Conservation (phyloP, 2,113 vertebrate species). For the Actinemys pallida region DNA sequence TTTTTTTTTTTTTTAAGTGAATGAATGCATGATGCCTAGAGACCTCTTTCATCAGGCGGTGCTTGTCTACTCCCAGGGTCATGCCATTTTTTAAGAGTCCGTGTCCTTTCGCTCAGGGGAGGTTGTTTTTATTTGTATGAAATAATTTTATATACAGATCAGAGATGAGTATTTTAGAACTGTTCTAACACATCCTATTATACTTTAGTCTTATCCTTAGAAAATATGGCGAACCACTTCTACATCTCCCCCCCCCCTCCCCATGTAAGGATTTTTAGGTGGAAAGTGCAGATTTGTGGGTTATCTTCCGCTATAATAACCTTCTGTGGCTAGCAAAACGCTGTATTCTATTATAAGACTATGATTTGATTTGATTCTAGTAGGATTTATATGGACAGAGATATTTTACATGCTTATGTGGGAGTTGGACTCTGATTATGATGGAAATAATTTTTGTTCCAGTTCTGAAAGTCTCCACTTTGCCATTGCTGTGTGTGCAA, state of each 20-base stretch:
- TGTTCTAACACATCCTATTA: background rate
- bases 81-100: background rate
- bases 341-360: accelerated
- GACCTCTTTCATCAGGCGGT: background rate
- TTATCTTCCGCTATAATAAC: background rate
- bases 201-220: background rate
- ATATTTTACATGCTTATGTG: constrained; percentile 11
- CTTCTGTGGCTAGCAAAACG: constrained; percentile 11
- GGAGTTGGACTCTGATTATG: background rate
- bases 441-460: background rate
- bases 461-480: background rate
- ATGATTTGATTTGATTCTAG: background rate
- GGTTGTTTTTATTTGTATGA: background rate
- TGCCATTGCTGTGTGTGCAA: background rate
- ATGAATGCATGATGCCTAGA: background rate
- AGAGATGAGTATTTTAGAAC: background rate
- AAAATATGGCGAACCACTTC: background rate
- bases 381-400: background rate
- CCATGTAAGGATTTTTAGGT: background rate
- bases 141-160: background rate
- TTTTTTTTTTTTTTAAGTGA: background rate
- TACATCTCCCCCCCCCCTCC: background rate
- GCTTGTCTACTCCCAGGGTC: background rate
- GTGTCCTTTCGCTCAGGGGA: background rate
- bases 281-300: background rate